A percentile compares a stretch with the other conserved stretches of the same genome.
Conservation (phyloP, 2,113 vertebrate genomes). For the Rallus limicola region DNA sequence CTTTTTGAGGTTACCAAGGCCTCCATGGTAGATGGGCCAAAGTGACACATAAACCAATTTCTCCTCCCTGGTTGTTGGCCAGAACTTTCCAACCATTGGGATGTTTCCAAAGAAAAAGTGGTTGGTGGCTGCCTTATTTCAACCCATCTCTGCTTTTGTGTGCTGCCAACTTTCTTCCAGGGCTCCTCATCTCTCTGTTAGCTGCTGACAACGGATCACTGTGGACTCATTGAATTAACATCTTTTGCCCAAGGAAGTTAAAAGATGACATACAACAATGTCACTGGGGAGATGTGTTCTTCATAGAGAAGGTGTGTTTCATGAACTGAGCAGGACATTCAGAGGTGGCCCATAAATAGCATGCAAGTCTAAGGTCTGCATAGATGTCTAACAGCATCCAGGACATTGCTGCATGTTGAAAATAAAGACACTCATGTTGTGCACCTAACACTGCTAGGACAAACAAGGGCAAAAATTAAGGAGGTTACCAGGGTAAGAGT, state of each 20-base stretch:
- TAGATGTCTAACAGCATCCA: background rate
- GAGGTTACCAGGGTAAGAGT: background rate
- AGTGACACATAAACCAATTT: background rate
- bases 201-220: background rate
- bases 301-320: background rate
- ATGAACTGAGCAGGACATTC: background rate
- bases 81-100: background rate
- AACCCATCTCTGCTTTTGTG: accelerated
- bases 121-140: background rate
- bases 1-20: background rate
- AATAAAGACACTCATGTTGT: background rate
- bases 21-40: background rate
- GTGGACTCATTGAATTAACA: background rate
- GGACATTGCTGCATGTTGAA: background rate
- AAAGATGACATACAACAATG: background rate
- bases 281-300: background rate
- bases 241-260: background rate
- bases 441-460: background rate
- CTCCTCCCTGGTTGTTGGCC: background rate
- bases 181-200: background rate
- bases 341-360: background rate
- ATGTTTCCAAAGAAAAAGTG: background rate
- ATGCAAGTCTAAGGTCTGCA: background rate
- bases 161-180: background rate
- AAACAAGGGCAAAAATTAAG: background rate